phyloP scores from a whole-genome alignment of 2,797 vertebrate species.

The Pelochelys cantorii region DNA sequence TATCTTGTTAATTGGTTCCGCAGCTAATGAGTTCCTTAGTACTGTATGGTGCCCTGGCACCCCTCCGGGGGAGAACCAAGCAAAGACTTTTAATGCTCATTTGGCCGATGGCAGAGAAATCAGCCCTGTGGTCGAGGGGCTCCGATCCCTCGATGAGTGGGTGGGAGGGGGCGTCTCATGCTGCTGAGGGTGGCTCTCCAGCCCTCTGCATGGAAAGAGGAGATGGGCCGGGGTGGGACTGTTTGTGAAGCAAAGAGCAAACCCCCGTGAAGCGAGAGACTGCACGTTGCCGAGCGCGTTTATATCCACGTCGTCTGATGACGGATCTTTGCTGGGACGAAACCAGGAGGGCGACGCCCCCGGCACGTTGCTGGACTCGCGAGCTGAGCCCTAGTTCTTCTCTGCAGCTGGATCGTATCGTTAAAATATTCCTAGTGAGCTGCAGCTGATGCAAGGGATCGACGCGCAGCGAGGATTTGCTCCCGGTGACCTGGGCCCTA shows the following conservation, averaged over 20 bases:
- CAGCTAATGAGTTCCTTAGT: background rate
- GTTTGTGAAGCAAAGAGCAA: background rate
- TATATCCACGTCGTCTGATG: background rate
- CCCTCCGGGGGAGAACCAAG: background rate
- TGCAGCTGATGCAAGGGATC: background rate
- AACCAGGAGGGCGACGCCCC: background rate
- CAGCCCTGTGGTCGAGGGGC: fast-evolving
- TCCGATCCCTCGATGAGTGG: background rate
- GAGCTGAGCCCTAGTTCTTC: slow-evolving; percentile 2
- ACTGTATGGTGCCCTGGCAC: background rate
- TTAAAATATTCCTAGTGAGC: background rate
- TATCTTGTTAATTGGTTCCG: background rate
- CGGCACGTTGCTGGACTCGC: background rate
- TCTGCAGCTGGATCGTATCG: slow-evolving; percentile 19
- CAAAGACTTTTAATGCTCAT: background rate
- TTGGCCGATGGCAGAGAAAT: background rate
- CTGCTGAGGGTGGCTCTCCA: slow-evolving; percentile 22
- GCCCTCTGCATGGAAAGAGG: fast-evolving
- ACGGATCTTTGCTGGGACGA: background rate
- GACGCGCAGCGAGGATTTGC: background rate
- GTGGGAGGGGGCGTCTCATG: fast-evolving
- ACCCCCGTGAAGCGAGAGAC: background rate
- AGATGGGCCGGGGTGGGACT: background rate
- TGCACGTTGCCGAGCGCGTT: background rate
- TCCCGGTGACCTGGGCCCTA: background rate